Conservation (phyloP, 2,113 vertebrate genomes). For the Istiophorus platypterus region DNA sequence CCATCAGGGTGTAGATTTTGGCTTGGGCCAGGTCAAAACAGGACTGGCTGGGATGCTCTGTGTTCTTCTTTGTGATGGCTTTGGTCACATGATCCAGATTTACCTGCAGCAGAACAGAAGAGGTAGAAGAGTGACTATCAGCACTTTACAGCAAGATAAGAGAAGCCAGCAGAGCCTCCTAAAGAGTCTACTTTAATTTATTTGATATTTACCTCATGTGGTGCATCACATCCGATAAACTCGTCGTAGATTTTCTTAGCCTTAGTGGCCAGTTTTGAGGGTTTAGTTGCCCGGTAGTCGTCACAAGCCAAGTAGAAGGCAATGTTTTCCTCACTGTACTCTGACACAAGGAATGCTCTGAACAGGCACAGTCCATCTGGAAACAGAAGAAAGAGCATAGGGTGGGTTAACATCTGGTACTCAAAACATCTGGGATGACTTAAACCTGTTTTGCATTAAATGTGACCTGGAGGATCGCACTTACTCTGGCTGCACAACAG, state of each 20-base stretch:
- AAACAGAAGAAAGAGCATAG: conserved; percentile 3
- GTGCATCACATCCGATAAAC: conserved; percentile 89
- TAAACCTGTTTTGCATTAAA: not conserved
- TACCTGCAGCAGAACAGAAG: conserved; percentile 83
- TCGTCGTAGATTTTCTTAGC: conserved; percentile 94
- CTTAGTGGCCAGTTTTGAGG: conserved; percentile 86
- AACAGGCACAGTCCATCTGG: conserved; percentile 92
- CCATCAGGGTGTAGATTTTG: conserved; percentile 93
- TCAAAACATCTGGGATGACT: not conserved
- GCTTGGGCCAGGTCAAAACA: conserved; percentile 89
- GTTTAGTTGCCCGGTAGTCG: conserved; percentile 89
- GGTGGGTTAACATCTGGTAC: conserved; percentile 38
- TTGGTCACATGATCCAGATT: conserved; percentile 93
- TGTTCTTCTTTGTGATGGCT: conserved; percentile 87
- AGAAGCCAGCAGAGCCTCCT: not conserved
- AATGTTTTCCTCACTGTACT: conserved; percentile 97
- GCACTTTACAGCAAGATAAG: too few species aligned
- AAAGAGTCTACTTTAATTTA: too few species aligned
- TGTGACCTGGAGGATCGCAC: conserved; percentile 52
- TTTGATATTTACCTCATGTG: conserved; percentile 89
- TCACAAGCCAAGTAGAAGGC: conserved; percentile 97
- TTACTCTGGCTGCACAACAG: conserved; percentile 94
- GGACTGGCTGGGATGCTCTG: conserved; percentile 82
- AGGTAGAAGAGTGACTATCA: not conserved
- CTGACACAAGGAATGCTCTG: conserved; percentile 90